Conservation (phyloP, 2,797 vertebrate species). For the Esox masquinongy region DNA sequence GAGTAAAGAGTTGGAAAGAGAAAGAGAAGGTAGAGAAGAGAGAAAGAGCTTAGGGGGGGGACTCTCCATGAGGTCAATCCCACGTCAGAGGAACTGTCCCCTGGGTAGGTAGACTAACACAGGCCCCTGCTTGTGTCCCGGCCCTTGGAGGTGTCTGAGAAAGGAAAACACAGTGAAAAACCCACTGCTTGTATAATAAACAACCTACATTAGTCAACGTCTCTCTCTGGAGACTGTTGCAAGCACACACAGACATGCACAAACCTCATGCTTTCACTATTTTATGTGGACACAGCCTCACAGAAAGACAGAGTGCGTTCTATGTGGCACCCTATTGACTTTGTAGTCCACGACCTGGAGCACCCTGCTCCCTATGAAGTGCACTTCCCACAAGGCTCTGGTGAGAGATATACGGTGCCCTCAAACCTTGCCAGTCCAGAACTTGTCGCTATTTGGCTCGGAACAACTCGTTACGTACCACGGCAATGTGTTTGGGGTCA, state of each 20-base stretch:
- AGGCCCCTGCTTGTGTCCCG: slow-evolving; percentile 65
- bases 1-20: neutral
- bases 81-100: slow-evolving; percentile 66
- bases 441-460: too few species aligned
- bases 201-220: slow-evolving; percentile 43
- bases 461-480: too few species aligned
- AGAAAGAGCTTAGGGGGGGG: neutral
- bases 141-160: slow-evolving; percentile 67
- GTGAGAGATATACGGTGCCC: neutral
- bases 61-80: slow-evolving; percentile 67
- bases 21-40: neutral
- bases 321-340: too few species aligned
- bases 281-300: slow-evolving; percentile 42
- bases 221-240: neutral
- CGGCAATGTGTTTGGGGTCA: too few species aligned
- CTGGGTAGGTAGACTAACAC: slow-evolving; percentile 64
- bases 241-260: neutral
- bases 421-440: too few species aligned
- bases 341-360: too few species aligned
- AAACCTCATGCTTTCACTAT: slow-evolving; percentile 25
- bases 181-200: slow-evolving; percentile 60
- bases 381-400: neutral
- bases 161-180: slow-evolving; percentile 49
- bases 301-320: slow-evolving; percentile 18
- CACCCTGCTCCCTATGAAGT: neutral